Base-by-base conservation (phyloP, 2,797 vertebrate genomes). In the Helicolenus hilgendorfi region DNA sequence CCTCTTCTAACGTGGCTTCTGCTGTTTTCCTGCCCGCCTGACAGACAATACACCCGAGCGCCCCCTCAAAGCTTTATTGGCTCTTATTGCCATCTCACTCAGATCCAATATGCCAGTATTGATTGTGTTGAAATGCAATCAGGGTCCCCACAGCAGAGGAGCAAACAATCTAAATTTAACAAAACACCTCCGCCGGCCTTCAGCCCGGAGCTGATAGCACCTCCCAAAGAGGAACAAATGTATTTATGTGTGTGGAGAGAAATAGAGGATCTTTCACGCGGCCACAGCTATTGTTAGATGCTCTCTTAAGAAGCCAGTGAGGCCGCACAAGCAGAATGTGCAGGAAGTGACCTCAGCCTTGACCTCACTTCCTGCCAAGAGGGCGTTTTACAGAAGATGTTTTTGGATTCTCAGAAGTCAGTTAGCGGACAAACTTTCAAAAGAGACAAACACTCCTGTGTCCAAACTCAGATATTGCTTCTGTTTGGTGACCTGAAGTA, bases 101-200 rank as follows among this genome's bases (percentile, higher is more conserved):
- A 89, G 96, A 94, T 96, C 95, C 93, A 95, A 96, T 94, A 92
- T 94, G 87, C 87, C 94, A 83, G 90, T 95, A 97, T 97, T 91
- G 97, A 97, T 97, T 95, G 92, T 93, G 92, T 89, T 93, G 92
- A 96, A 97, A 97, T 94, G 94, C 94, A 96, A 96, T 97, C 96
- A 95, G 91, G 67, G 85, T 76, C 92, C 92, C 92, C 88, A 78
- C 88, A 87, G 91, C 89, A 64, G 91, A 82, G 88, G 85, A 92
- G 92, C 92, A 95, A 97, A 96, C 93, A 95, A 92, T 93, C 94
- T 91, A 93, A 92, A 96, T 95, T 95, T 93, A 96, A 96, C 94
- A 87, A 85, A 96, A 95, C 90, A 92, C 94, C 95, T 95, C 95
- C 88, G 79, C 92, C 55, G 87, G 90, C 92, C 92, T 83, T 59